Conservation (phyloP, 2,888 invertebrate species). For the Bhutanitis thaidina region DNA sequence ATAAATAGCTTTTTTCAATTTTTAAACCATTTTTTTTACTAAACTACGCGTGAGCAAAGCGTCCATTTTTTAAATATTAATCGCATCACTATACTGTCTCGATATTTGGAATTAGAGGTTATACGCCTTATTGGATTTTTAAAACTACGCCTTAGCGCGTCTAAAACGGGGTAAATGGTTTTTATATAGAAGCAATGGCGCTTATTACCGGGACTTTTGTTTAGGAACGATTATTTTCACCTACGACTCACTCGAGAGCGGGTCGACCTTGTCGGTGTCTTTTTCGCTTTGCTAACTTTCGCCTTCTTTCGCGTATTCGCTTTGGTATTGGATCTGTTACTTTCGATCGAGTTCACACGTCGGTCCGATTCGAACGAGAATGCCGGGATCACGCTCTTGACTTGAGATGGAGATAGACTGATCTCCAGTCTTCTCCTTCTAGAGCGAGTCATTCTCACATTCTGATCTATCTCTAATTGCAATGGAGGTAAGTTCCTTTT, state of each 20-base stretch:
- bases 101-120: slow-evolving; percentile 51
- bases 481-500: slow-evolving; percentile 31
- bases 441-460: slow-evolving; percentile 62
- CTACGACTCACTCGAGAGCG: slow-evolving; percentile 51
- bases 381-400: slow-evolving; percentile 43
- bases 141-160: not conserved
- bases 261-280: slow-evolving; percentile 42
- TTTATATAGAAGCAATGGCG: slow-evolving; percentile 28
- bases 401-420: slow-evolving; percentile 61
- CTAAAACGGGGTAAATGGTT: slow-evolving; percentile 18
- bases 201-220: slow-evolving; percentile 1
- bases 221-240: slow-evolving; percentile 41
- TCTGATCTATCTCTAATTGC: slow-evolving; percentile 34
- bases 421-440: slow-evolving; percentile 55
- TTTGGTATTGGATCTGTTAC: slow-evolving; percentile 36
- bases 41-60: slow-evolving; percentile 46
- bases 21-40: slow-evolving; percentile 34
- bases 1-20: slow-evolving; percentile 40
- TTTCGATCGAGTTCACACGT: slow-evolving; percentile 51
- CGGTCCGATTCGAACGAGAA: slow-evolving; percentile 63
- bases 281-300: slow-evolving; percentile 43
- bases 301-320: slow-evolving; percentile 32
- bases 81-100: slow-evolving; percentile 53
- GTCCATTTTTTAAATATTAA: slow-evolving; percentile 33
- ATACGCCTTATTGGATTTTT: slow-evolving; percentile 34